Evolutionary conservation across 30 jellyfish, hydroid and myxozoan genomes (phyloP).

Genomic region (Nemopilema nomurai): DNA sequence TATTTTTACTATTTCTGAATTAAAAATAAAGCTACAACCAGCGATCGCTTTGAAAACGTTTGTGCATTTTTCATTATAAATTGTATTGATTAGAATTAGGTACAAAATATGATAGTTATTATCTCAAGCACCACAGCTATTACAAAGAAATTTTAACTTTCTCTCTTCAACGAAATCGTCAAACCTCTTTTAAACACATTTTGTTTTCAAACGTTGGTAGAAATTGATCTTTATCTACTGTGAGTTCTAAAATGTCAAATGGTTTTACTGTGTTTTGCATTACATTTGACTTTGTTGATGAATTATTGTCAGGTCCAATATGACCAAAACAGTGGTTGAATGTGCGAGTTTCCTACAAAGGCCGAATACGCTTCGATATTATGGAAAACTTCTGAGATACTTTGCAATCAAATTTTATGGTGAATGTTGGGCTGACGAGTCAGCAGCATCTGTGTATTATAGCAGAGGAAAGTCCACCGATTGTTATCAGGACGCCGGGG

Average conservation of each 20-base stretch:
- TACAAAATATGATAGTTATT: no score
- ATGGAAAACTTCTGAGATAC: not conserved
- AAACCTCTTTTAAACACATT: no score
- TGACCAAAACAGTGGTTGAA: not conserved
- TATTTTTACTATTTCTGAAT: not conserved
- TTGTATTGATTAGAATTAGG: no score
- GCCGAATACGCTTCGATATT: not conserved
- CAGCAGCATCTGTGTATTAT: not conserved
- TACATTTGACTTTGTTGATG: not conserved
- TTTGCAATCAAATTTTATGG: not conserved
- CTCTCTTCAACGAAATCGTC: no score
- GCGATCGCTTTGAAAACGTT: not conserved
- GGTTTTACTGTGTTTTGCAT: not conserved
- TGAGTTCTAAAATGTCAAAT: not conserved
- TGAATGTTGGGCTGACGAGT: not conserved
- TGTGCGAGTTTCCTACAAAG: not conserved
- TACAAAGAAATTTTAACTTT: no score
- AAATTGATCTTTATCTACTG: not conserved
- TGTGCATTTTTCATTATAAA: not conserved
- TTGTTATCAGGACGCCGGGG: not conserved
- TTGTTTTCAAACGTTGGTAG: no score
- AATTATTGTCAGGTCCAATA: not conserved
- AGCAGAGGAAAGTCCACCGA: not conserved
- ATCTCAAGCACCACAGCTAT: no score
- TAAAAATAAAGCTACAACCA: no score